Conservation (phyloP, 2,797 vertebrate species). For the Catharus ustulatus region DNA sequence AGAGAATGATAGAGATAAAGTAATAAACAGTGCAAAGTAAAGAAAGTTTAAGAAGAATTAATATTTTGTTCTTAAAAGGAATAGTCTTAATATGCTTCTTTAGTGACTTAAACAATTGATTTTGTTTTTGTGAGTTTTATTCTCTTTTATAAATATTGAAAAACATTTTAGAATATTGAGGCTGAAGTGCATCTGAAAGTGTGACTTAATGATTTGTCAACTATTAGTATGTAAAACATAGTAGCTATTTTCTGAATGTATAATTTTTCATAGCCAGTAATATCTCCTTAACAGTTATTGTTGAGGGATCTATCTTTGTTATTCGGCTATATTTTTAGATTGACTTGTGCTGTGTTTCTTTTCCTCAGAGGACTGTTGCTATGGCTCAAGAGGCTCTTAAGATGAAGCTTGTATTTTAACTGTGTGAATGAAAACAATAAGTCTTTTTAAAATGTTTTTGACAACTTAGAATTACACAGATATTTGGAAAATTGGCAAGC, state of each 20-base stretch:
- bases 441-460: constrained; percentile 34
- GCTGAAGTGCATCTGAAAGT: not conserved
- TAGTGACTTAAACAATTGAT: not conserved
- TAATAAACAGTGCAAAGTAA: not conserved
- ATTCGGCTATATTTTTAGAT: constrained; percentile 44
- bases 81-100: not conserved
- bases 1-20: not conserved
- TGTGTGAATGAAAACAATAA: constrained; percentile 51
- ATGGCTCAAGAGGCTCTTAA: constrained; percentile 53
- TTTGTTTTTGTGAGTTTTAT: not conserved
- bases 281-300: constrained; percentile 8
- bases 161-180: not conserved
- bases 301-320: constrained; percentile 19
- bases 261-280: constrained; percentile 1
- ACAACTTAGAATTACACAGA: constrained; percentile 10
- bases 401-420: constrained; percentile 52
- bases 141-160: not conserved
- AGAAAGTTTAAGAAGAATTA: not conserved
- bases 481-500: constrained; percentile 17
- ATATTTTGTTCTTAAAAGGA: not conserved
- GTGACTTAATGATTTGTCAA: not conserved
- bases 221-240: not conserved
- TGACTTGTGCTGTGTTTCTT: constrained; percentile 29
- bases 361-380: constrained; percentile 48
- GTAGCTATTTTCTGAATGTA: constrained; percentile 16